Base-by-base conservation (phyloP, 2,797 vertebrate genomes). In the Sylvilagus floridanus region DNA sequence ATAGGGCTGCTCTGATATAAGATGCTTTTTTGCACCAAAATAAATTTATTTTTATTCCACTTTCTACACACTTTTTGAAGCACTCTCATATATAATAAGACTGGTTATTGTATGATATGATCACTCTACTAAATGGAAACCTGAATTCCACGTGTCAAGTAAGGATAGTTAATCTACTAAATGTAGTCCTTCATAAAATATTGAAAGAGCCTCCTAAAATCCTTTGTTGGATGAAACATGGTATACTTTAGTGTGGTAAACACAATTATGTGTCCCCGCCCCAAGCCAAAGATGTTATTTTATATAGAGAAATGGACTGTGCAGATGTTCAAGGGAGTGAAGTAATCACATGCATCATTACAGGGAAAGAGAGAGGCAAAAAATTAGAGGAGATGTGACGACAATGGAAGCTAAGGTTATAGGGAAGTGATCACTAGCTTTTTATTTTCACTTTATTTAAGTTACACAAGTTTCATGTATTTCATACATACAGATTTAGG, bases 141-240 rank as follows among this genome's bases (percentile, higher is more conserved):
- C 26, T 77, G 75, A 85, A 77, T 82, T 88, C 50, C 85, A 4
- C n/a, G 16, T 69, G 19, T 88, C 63, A 96, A 47, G 73, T 81
- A 54, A 90, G 32, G n/a, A 16, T 3, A 54, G 42, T 24, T 76
- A 85, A 81, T 42, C 4, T 88, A 35, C 52, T 88, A 75, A 81
- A 84, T 2, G 32, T 68, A 84, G 17, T 26, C 3, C 37, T 84
- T 91, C 72, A 57, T 62, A 78, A 69, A 88, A 57, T 78, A 60
- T 47, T 72, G 9, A 14, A 50, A 85, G 2, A 60, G 32, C 14
- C 19, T 73, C 19, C 24, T 68, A 94, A 90, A 86, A 72, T 65
- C 19, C 30, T 81, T 57, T 81, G 30, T 54, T 37, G 60, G 13
- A 63, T 84, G 72, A 68, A 89, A 19, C 37, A 88, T 75, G 21